A percentile compares a stretch with the other conserved stretches of the same genome.
Evolutionary conservation across 2,888 invertebrate genomes (phyloP).

Genomic region (Panopea generosa): DNA sequence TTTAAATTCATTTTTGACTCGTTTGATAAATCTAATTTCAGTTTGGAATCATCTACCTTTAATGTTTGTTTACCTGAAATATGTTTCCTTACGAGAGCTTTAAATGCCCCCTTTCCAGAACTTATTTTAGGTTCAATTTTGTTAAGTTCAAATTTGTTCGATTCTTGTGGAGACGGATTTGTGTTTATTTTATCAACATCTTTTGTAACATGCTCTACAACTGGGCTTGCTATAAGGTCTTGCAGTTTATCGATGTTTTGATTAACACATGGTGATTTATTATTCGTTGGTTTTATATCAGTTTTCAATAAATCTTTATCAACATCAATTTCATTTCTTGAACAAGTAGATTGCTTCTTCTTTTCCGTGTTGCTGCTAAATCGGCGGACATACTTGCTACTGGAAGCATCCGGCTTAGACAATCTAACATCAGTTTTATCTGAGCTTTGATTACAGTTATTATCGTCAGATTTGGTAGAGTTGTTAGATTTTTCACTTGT

Average conservation of each 20-base stretch:
- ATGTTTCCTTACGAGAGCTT: background rate
- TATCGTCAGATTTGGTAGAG: constrained; percentile 15
- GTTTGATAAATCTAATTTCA: background rate
- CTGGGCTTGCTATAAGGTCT: no score
- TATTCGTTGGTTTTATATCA: background rate
- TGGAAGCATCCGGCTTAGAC: background rate
- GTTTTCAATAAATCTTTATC: background rate
- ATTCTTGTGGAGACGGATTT: background rate
- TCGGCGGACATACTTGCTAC: constrained; percentile 40
- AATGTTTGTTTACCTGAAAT: background rate
- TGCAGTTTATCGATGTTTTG: no score
- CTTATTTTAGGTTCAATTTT: background rate
- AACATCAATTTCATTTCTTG: background rate
- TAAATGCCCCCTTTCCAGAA: no score
- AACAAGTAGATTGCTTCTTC: constrained; percentile 6
- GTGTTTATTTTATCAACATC: no score
- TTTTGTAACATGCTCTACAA: no score
- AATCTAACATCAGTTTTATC: no score
- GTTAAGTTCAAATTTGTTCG: background rate
- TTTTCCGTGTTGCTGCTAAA: constrained; percentile 43
- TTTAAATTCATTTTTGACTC: background rate
- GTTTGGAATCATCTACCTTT: background rate
- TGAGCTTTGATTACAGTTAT: no score
- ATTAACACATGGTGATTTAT: background rate
- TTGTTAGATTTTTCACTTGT: constrained; percentile 40